Evolutionary conservation across 23 tunicate species (phyloP), one percentile per base, ranked within the genome.

Genomic region (Halocynthia roretzi): DNA sequence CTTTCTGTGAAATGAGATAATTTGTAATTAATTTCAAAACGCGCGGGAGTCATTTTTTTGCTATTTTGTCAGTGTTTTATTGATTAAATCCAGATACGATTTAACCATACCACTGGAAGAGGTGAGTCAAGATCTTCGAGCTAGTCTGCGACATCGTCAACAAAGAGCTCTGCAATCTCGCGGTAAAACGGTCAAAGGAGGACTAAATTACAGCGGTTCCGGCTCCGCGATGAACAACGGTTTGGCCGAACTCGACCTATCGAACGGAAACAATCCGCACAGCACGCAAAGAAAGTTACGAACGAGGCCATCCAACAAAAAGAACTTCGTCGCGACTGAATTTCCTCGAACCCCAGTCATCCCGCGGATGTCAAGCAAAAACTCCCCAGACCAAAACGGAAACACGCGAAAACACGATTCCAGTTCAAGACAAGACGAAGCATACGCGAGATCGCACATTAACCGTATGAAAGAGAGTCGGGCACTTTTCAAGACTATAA

Each of bases 41-140:
- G 64, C 64, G 17, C n/a, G 2, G 64, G n/a, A 68, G 20, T 68
- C 2, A 68, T n/a, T 68, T 31, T 12, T 20, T 68, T 68, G 4
- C 14, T 2, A 17, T 12, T 19, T n/a, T 68, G 20, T n/a, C 12
- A 19, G 18, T 15, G 12, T 68, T 68, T 68, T 12, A 12, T n/a
- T 20, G 12, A n/a, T 68, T 68, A 20, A 12, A 19, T 81, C 53
- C 68, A 82, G 98, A 77, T 92, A 92, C 67, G 87, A 92, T 83
- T 85, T 87, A 64, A 81, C 92, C 19, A 92, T 92, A 44, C 98
- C 98, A 58, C 56, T 68, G 56, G 92, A 86, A 44, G 98, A 92
- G 75, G 90, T 92, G 21, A 77, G 72, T 58, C 98, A 86, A 73
- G 93, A 92, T 53, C 18, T 84, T 12, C 85, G 96, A 11, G 76